phyloP scores from a whole-genome alignment of 2,888 invertebrate genomes.

The Kryphioiulus occultus region DNA sequence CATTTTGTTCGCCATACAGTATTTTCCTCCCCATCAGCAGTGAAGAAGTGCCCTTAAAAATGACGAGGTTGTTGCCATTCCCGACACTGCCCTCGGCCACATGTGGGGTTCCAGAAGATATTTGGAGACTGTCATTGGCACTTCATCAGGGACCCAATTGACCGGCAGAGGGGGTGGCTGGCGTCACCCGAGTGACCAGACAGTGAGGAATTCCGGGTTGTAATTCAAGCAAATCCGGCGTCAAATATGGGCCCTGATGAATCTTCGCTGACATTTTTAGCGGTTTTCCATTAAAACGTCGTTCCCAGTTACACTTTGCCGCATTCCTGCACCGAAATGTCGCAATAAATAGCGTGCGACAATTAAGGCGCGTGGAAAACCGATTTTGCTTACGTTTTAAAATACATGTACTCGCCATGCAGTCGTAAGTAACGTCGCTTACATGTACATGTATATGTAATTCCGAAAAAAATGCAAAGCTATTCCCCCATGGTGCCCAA shows the following conservation, averaged over 20 bases:
- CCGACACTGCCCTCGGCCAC: slow-evolving; percentile 13
- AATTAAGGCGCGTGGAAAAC: slow-evolving; percentile 13
- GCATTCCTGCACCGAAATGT: slow-evolving; percentile 14
- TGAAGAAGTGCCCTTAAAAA: slow-evolving; percentile 23
- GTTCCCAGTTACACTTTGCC: slow-evolving; percentile 12
- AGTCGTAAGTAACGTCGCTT: background rate
- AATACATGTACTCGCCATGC: slow-evolving; percentile 6
- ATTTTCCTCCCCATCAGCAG: slow-evolving; percentile 14
- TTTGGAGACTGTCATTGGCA: slow-evolving; percentile 19
- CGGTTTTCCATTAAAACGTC: slow-evolving; percentile 23
- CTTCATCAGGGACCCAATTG: slow-evolving; percentile 15
- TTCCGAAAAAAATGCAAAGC: background rate
- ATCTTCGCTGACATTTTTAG: slow-evolving; percentile 1
- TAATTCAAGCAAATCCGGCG: slow-evolving; percentile 14
- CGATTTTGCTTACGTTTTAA: background rate
- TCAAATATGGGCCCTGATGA: slow-evolving; percentile 12
- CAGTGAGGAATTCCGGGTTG: slow-evolving; percentile 5
- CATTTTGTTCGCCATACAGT: background rate
- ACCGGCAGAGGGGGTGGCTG: background rate
- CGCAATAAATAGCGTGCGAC: background rate
- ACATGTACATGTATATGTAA: too few relatives aligned
- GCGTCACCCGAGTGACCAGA: background rate
- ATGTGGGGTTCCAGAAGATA: background rate
- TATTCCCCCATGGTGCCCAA: background rate
- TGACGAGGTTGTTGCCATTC: background rate